Base-by-base conservation (phyloP, 1,140 invertebrate species). In the Elysia chlorotica region DNA sequence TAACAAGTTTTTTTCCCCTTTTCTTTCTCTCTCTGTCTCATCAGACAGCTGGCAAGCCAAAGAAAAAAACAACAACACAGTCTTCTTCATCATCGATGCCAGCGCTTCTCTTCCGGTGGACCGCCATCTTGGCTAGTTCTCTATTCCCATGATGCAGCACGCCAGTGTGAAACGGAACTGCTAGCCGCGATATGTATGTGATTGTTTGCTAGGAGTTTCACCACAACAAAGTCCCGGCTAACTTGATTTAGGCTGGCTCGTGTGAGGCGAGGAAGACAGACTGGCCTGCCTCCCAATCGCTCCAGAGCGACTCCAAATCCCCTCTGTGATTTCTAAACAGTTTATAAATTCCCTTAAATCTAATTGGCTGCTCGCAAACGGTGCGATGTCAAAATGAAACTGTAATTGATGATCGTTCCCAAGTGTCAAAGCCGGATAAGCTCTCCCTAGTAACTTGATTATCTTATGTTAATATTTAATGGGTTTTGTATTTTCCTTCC, bases 251-350 rank as follows among this genome's bases (percentile, higher is more conserved):
- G 25, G 19, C 14, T 5, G 35, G 54, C 25, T 56, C 36, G 33
- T 59, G 67, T 59, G 37, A 57, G n/a, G 30, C 31, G 19, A 59
- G 59, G 67, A 69, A 62, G 65, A n/a, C 21, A 23, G 38, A 2
- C 35, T 63, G 62, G 41, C 41, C 59, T 61, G 68, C 63, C 59
- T 62, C 59, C 31, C 59, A 61, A 78, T 76, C 71, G 71, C 71
- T 73, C 57, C 67, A 5, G 21, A 23, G 17, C 30, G 68, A 53
- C 59, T 41, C 53, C 25, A 53, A 41, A 23, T 71, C 74, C 67
- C 67, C 71, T 75, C 71, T 65, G 74, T 75, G 74, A 75, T 75
- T 75, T 75, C 74, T 75, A 75, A 75, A 75, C 74, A 75, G 74
- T 75, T 75, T 75, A 75, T 75, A 75, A 75, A 75, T 75, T 75